Conservation (phyloP, 2,888 invertebrate species). For the Yponomeuta sedellus region DNA sequence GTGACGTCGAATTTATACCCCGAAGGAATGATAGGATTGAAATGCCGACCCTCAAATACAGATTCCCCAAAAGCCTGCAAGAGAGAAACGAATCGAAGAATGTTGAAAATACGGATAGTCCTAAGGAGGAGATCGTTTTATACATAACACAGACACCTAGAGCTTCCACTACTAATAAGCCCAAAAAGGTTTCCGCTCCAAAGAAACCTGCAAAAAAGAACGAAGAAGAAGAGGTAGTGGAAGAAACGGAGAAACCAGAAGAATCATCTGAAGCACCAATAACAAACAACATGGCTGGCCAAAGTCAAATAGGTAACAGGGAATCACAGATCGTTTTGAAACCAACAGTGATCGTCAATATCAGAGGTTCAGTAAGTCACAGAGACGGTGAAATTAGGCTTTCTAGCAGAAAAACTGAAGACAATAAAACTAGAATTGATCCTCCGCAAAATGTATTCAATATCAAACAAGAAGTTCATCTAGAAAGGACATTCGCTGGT, state of each 20-base stretch:
- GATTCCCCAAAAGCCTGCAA: slow-evolving; percentile 53
- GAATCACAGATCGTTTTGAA: slow-evolving; percentile 67
- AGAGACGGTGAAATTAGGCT: slow-evolving; percentile 57
- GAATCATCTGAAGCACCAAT: slow-evolving; percentile 31
- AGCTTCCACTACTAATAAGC: slow-evolving; percentile 37
- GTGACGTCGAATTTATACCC: slow-evolving; percentile 53
- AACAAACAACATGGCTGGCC: slow-evolving; percentile 57
- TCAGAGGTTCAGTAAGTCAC: slow-evolving; percentile 57
- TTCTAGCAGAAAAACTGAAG: slow-evolving; percentile 38
- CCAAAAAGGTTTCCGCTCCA: slow-evolving; percentile 36
- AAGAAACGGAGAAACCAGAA: slow-evolving; percentile 21
- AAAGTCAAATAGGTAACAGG: slow-evolving; percentile 66
- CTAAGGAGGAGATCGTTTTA: slow-evolving; percentile 51
- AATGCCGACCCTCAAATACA: slow-evolving; percentile 58
- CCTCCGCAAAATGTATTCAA: slow-evolving; percentile 57
- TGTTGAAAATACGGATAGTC: slow-evolving; percentile 24
- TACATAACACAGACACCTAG: slow-evolving; percentile 44
- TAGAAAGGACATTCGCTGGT: slow-evolving; percentile 37
- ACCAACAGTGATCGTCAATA: slow-evolving; percentile 67
- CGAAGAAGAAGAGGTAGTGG: slow-evolving; percentile 27
- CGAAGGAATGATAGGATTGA: slow-evolving; percentile 64
- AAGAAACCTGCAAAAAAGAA: slow-evolving; percentile 32
- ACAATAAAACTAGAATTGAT: slow-evolving; percentile 33
- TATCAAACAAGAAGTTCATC: slow-evolving; percentile 64
- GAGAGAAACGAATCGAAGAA: slow-evolving; percentile 29